A percentile compares a stretch with the other conserved stretches of the same genome.
Evolutionary conservation across 2,888 invertebrate genomes (phyloP).

Genomic region (Dynastes maya): DNA sequence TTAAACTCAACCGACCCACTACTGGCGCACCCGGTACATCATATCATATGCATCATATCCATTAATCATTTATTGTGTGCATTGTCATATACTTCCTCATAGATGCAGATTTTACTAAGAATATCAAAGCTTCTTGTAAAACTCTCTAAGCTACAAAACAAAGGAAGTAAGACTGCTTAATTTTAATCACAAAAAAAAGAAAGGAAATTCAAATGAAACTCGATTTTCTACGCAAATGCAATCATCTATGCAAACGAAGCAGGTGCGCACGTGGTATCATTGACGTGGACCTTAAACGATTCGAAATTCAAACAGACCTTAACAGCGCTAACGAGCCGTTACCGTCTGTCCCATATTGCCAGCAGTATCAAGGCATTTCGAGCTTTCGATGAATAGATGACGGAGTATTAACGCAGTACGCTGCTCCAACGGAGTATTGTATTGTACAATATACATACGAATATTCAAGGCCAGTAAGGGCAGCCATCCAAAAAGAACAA

Average conservation of each 20-base stretch:
- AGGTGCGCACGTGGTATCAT: not conserved
- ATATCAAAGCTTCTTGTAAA: no score
- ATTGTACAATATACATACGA: slow-evolving; percentile 33
- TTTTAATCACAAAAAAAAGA: not conserved
- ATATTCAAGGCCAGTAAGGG: slow-evolving; percentile 61
- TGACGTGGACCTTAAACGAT: not conserved
- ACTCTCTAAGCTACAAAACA: no score
- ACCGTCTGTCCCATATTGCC: slow-evolving; percentile 22
- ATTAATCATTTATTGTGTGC: no score
- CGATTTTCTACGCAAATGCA: not conserved
- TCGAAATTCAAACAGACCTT: slow-evolving; percentile 19
- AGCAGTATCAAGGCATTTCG: slow-evolving; percentile 25
- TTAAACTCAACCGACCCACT: no score
- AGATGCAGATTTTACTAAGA: no score
- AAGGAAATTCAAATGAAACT: not conserved
- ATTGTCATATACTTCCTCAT: no score
- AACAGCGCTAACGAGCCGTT: slow-evolving; percentile 17
- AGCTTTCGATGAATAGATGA: slow-evolving; percentile 32
- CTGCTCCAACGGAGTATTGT: slow-evolving; percentile 8
- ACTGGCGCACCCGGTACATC: no score
- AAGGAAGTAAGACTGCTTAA: not conserved
- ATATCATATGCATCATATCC: no score
- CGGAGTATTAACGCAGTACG: slow-evolving; percentile 10
- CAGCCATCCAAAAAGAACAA: slow-evolving; percentile 63
- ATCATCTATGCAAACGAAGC: not conserved